These are phyloP conservation scores for Enteromius argenteus DNA, from an alignment of 2,797 vertebrate species.

Conservation along the genomic window DNA sequence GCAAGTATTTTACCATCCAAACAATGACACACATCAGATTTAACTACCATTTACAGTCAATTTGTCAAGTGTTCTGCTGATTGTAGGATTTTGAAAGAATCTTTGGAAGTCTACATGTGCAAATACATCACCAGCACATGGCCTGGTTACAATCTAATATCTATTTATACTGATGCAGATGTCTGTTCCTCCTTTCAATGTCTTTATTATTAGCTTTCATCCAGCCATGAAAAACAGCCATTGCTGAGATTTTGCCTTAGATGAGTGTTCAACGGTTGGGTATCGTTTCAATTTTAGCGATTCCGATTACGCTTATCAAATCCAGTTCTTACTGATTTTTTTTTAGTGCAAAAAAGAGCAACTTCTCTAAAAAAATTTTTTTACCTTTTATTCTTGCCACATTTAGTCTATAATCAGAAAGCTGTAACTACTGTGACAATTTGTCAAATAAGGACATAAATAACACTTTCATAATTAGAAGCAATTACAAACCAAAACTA, in stretches of 20 bases:
- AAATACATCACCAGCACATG: slow-evolving; percentile 12
- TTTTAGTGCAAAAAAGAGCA: too few relatives aligned
- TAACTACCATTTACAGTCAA: slow-evolving; percentile 11
- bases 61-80: slow-evolving; percentile 21
- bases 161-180: slow-evolving; percentile 40
- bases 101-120: slow-evolving; percentile 21
- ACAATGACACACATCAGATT: slow-evolving; percentile 1
- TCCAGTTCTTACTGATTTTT: too few relatives aligned
- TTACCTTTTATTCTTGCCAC: too few relatives aligned
- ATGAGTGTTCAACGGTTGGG: background rate
- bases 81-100: background rate
- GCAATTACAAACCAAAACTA: too few relatives aligned
- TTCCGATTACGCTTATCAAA: too few relatives aligned
- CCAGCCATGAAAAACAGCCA: slow-evolving; percentile 5
- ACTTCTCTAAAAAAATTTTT: too few relatives aligned
- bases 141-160: slow-evolving; percentile 14
- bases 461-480: too few relatives aligned
- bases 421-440: too few relatives aligned
- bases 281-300: too few relatives aligned
- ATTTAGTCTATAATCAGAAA: too few relatives aligned
- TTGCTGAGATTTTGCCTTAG: background rate
- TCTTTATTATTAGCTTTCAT: slow-evolving; percentile 29
- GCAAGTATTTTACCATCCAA: slow-evolving; percentile 1
- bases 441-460: too few relatives aligned
- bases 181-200: background rate